Conservation (phyloP, 1,140 invertebrate genomes). For the Nephila pilipes region DNA sequence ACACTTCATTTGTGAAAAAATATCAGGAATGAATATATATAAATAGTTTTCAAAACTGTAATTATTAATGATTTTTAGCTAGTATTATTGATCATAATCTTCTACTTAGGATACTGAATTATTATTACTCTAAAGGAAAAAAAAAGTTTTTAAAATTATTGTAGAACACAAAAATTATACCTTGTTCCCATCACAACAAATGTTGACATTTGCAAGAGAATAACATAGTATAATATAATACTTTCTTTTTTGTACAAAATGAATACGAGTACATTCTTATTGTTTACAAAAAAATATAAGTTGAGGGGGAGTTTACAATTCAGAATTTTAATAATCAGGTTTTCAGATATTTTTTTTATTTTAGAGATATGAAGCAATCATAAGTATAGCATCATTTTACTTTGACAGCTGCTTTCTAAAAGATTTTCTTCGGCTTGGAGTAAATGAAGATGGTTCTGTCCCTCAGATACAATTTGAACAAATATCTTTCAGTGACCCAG, state of each 20-base stretch:
- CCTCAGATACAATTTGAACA: conserved; percentile 82
- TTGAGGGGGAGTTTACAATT: neutral
- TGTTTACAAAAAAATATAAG: neutral
- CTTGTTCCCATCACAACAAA: too few relatives aligned
- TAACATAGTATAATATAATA: too few relatives aligned
- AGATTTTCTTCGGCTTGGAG: conserved; percentile 80
- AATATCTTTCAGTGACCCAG: conserved; percentile 85
- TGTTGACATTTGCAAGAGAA: too few relatives aligned
- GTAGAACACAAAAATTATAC: too few relatives aligned
- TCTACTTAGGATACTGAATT: neutral
- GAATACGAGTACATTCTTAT: neutral
- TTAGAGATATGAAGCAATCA: neutral
- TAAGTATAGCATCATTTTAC: neutral
- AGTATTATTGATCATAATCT: too few relatives aligned
- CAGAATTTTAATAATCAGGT: neutral
- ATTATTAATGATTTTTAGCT: too few relatives aligned
- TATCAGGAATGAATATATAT: too few relatives aligned
- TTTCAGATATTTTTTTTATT: neutral
- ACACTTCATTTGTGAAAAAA: too few relatives aligned
- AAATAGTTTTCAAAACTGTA: too few relatives aligned
- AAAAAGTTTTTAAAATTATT: neutral
- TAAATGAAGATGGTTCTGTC: conserved; percentile 77
- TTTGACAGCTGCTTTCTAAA: conserved; percentile 77
- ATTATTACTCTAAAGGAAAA: neutral
- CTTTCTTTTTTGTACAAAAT: neutral